These are phyloP conservation scores for Pseudomyrmex concolor DNA, from an alignment of 1,140 invertebrate genomes.

Conservation along the genomic window DNA sequence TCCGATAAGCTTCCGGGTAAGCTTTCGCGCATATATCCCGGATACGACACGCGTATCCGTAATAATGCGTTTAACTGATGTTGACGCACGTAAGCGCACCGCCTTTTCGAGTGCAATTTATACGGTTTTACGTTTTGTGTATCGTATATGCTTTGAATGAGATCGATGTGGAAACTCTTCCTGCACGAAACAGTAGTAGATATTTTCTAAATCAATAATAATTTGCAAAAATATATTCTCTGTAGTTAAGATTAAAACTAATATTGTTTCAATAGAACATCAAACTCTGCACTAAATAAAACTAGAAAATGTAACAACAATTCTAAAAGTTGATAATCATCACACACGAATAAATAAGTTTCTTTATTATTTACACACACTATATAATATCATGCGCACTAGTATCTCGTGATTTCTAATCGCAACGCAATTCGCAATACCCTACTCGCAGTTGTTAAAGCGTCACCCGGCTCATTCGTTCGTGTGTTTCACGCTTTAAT, in stretches of 20 bases:
- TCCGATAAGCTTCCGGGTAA: neutral
- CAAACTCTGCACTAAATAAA: neutral
- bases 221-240: neutral
- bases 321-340: neutral
- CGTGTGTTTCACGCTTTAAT: neutral
- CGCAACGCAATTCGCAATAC: too few relatives aligned
- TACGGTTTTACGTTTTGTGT: neutral
- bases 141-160: neutral
- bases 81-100: neutral
- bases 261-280: neutral
- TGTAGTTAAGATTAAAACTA: neutral
- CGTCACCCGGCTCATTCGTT: neutral
- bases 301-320: neutral
- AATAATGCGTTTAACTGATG: constrained; percentile 12
- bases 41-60: constrained; percentile 4
- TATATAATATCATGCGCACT: neutral
- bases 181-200: neutral
- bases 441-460: neutral
- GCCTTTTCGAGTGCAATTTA: neutral
- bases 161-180: neutral
- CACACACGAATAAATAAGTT: neutral
- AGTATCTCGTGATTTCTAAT: constrained; percentile 6
- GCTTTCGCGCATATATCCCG: neutral
- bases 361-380: constrained; percentile 19
- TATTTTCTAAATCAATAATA: neutral